Evolutionary conservation across 2,797 vertebrate genomes (phyloP), one percentile per base, ranked within the genome.

Genomic region (Scyliorhinus canicula): DNA sequence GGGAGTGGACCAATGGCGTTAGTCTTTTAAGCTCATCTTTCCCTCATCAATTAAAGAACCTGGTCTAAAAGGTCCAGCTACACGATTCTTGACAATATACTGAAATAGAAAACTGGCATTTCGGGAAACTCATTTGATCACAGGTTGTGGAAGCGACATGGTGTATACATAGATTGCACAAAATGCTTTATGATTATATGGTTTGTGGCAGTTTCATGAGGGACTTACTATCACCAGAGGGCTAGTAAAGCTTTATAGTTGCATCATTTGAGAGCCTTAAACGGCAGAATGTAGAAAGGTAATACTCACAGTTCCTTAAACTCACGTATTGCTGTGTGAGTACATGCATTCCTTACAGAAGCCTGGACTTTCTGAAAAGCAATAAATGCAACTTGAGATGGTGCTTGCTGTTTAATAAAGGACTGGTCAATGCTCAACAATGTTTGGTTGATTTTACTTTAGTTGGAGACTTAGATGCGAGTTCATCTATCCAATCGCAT

Each of bases 181-280:
- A 52, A 71, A 52, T 50, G 3, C 44, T 50, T 69, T 74, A 74
- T 74, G 93, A 71, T 31, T 74, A 74, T 52, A 71, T 69, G 71
- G 55, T 74, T 71, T 94, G 65, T 52, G 47, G 65, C 52, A 50
- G 67, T 50, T 94, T 94, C 93, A 35, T 52, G 67, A 52, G 65
- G 44, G 67, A 21, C 93, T 74, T 52, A 74, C 16, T 52, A 52
- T 94, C 31, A 74, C 50, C 67, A 74, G 47, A 31, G 93, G 93
- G 93, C 65, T 67, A 94, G 93, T 94, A 94, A 94, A 74, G 67
- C 47, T 74, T 74, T 94, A 94, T 74, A 74, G 67, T 74, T 52
- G 50, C 67, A 94, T 94, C 67, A 69, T 94, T 55, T n/a, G 93
- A 67, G 67, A 71, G 50, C 47, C 35, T 55, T 52, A 94, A 94